A percentile compares a stretch with the other conserved stretches of the same genome.
These are phyloP conservation scores for Caenorhabditis sp. DNA, from an alignment of 2,888 invertebrate genomes.

Conservation along the genomic window DNA sequence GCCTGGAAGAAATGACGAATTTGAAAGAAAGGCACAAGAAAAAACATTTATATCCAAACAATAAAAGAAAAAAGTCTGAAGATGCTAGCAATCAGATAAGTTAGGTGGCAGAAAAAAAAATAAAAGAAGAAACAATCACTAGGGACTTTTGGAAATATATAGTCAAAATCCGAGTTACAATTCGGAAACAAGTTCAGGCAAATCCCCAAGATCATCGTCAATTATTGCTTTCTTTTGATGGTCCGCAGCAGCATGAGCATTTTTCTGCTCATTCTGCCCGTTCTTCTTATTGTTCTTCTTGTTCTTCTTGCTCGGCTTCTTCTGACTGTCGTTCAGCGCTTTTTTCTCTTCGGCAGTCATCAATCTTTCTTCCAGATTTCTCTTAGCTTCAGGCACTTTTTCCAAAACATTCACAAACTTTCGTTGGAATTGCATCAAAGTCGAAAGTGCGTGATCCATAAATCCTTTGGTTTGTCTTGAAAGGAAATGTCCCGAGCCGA, in stretches of 20 bases:
- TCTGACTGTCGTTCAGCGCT: constrained; percentile 34
- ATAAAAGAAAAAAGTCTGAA: background rate
- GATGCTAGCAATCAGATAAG: background rate
- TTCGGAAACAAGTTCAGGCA: constrained; percentile 53
- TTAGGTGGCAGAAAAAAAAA: constrained; percentile 3
- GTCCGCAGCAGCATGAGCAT: background rate
- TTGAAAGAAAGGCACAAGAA: background rate
- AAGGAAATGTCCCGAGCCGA: constrained; percentile 42
- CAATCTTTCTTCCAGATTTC: constrained; percentile 36
- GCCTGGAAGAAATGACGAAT: background rate
- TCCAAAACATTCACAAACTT: constrained; percentile 48
- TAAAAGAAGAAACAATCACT: background rate
- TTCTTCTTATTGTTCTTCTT: constrained; percentile 45
- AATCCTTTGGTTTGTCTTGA: constrained; percentile 41
- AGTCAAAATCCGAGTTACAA: too few species aligned
- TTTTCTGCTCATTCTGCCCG: constrained; percentile 3
- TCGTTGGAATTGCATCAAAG: constrained; percentile 39
- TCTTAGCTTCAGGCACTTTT: constrained; percentile 45
- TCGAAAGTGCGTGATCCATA: constrained; percentile 42
- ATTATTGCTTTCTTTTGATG: background rate
- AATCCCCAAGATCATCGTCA: constrained; percentile 50
- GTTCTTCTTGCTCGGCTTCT: constrained; percentile 33
- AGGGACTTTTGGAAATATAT: background rate
- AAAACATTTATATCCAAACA: constrained; percentile 30
- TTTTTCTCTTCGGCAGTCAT: constrained; percentile 43